Evolutionary conservation across 23 tunicate species (phyloP), one percentile per base, ranked within the genome.

Genomic region (Ascidia mentula): DNA sequence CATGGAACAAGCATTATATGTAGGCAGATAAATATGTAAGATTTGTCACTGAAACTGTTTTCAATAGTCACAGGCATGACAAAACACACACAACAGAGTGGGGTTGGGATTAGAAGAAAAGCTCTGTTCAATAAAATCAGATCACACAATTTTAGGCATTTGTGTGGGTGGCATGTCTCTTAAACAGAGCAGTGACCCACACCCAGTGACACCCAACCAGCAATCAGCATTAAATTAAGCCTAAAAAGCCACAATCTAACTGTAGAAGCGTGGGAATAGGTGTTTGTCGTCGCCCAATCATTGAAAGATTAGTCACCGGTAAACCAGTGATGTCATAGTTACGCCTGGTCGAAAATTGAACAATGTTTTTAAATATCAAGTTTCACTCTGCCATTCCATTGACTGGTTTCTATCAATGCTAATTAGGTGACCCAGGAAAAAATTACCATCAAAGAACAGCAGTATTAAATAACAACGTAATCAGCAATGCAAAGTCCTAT

Each of bases 151-250:
- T 3, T 28, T 28, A 5, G 65, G 65, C 13, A 53, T 53, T 53
- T 9, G 65, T 53, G 65, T 53, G 65, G 65, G 65, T 53, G 65
- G 24, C 65, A 53, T n/a, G n/a, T n/a, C n/a, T n/a, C n/a, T n/a
- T n/a, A n/a, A n/a, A n/a, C n/a, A 20, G 65, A 53, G 28, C 24
- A 53, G 22, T 53, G 65, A 53, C 65, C 65, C 65, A 28, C 22
- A 20, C 65, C 24, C 4, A 26, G 65, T 5, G 65, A 53, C n/a
- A n/a, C n/a, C n/a, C n/a, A n/a, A n/a, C n/a, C n/a, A n/a, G n/a
- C n/a, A n/a, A 53, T 53, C 24, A 53, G 28, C 65, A 53, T 28
- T 9, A 26, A 20, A 53, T 53, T 53, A 53, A 53, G 65, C 65
- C 22, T 26, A n/a, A 28, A 1, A 53, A 28, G 12, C 65, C 65